Evolutionary conservation across 2,113 vertebrate species (phyloP), one percentile per base, ranked within the genome.

Genomic region (Apteryx owenii): DNA sequence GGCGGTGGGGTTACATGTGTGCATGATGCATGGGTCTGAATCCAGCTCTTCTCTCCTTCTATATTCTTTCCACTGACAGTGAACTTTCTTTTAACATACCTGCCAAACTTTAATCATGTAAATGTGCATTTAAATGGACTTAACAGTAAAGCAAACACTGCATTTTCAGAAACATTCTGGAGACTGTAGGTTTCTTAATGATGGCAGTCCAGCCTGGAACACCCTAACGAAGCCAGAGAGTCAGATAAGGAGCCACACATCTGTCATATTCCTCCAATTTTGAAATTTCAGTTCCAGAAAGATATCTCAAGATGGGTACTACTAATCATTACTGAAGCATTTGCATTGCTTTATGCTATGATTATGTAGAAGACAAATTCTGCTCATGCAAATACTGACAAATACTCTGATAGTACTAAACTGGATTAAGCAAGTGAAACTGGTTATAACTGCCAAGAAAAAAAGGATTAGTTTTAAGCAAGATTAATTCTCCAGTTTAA

Each of bases 301-400:
- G n/a, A 15, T 5, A 12, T 3, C 56, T 80, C 16, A 3, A 2
- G 5, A 3, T 5, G 21, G 51, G 40, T 8, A 9, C 22, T 17
- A 2, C 29, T 66, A 7, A 29, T 23, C 10, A 18, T 28, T 46
- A 16, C 1, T 7, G 29, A 65, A 46, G 7, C 17, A 13, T 73
- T 84, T 64, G 22, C 54, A 15, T 25, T 44, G 21, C 31, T 80
- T 73, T 4, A 10, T 29, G 10, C 26, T 40, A 38, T 38, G 36
- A 38, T 38, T 38, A 38, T 38, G 36, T 28, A 46, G n/a, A 69
- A 36, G 42, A 2, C 13, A 65, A n/a, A 65, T 80, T 19, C 54
- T 58, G 50, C 51, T 21, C 13, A 3, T 9, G 28, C 19, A 69
- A 40, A 53, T 19, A 31, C 50, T 40, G 28, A 17, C 3, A 10